Conservation (phyloP, 2,113 vertebrate genomes). For the Camelus bactrianus region DNA sequence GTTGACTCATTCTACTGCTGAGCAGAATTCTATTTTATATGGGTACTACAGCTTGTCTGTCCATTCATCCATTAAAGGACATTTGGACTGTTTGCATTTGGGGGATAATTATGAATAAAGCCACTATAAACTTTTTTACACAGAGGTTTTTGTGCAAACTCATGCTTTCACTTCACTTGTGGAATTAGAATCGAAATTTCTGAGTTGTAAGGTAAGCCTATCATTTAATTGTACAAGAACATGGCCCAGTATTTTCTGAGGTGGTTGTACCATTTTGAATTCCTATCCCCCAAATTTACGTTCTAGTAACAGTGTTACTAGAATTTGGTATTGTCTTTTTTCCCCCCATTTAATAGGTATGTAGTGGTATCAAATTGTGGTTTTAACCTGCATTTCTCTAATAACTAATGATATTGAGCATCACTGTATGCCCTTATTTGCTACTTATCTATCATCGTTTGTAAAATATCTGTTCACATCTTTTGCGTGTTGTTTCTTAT, state of each 20-base stretch:
- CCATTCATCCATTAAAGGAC: neutral
- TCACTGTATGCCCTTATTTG: neutral
- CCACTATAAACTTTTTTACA: neutral
- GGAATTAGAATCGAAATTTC: neutral
- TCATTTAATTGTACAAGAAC: neutral
- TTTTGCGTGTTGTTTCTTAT: neutral
- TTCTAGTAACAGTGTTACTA: neutral
- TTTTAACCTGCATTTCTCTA: constrained; percentile 7
- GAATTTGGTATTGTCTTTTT: neutral
- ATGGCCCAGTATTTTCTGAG: neutral
- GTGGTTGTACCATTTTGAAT: neutral
- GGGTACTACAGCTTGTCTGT: neutral
- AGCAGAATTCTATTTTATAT: neutral
- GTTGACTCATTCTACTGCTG: neutral
- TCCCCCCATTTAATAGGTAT: neutral
- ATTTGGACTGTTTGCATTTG: neutral
- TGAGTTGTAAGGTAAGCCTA: neutral
- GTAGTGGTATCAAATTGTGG: neutral
- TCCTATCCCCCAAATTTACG: neutral
- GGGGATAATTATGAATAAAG: neutral
- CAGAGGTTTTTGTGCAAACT: neutral
- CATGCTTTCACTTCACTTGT: constrained; percentile 28
- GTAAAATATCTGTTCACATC: neutral
- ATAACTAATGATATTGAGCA: neutral
- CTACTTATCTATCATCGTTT: neutral